Percentiles rank a stretch among this genome's conserved stretches.
These are phyloP conservation scores for Palythoa grandis DNA, from an alignment of 92 coral and sea anemone genomes.

Conservation along the genomic window DNA sequence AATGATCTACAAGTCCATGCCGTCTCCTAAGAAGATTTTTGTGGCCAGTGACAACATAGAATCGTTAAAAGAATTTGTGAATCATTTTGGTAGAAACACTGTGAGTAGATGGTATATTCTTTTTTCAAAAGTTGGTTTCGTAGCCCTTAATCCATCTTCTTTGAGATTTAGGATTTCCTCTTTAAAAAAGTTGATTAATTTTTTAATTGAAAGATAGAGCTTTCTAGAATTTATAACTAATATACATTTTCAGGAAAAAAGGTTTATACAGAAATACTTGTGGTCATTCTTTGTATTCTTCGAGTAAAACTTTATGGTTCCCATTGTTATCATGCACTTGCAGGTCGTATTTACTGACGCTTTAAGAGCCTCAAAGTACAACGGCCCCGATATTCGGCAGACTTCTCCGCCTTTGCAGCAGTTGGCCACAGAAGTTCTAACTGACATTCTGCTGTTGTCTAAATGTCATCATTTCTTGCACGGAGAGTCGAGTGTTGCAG, in stretches of 20 bases:
- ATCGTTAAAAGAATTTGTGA: not conserved
- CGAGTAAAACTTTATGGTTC: too few relatives aligned
- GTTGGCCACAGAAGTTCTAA: conserved; percentile 64
- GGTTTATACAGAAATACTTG: not conserved
- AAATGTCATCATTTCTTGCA: conserved; percentile 72
- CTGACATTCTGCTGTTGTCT: conserved; percentile 72
- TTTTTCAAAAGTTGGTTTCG: too few relatives aligned
- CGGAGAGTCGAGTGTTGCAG: conserved; percentile 78
- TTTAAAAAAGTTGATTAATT: too few relatives aligned
- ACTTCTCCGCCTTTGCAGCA: conserved; percentile 1
- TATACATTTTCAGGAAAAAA: not conserved
- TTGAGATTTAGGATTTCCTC: too few relatives aligned
- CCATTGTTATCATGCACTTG: not conserved
- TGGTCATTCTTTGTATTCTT: not conserved
- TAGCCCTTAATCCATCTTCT: too few relatives aligned
- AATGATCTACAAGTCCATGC: not conserved
- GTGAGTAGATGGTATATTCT: not conserved
- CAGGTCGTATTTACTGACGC: conserved; percentile 23
- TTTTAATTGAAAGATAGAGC: not conserved
- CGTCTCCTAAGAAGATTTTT: conserved; percentile 11
- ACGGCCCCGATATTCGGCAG: not conserved
- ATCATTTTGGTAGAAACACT: conserved; percentile 12
- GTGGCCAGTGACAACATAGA: conserved; percentile 35
- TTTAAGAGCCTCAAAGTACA: not conserved
- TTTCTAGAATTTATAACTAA: not conserved